Conservation (phyloP, 53 echinoderm and acorn worm genomes). For the Arbacia lixula region DNA sequence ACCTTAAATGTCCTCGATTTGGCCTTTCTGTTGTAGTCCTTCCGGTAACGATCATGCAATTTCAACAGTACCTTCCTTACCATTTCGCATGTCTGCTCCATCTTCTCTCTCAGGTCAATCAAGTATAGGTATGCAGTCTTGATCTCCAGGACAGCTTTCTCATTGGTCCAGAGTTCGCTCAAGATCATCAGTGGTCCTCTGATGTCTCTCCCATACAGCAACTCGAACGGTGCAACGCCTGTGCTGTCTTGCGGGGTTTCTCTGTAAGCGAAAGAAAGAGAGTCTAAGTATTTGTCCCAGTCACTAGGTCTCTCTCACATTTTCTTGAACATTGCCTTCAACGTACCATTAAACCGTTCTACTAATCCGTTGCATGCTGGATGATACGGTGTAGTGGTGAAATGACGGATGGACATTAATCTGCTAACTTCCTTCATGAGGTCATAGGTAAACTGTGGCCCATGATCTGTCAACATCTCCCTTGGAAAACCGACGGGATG, state of each 20-base stretch:
- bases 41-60: constrained; percentile 26
- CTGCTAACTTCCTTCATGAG: neutral
- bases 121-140: constrained; percentile 55
- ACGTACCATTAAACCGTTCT: constrained; percentile 58
- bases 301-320: constrained; percentile 62
- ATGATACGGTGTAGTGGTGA: neutral
- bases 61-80: constrained; percentile 15
- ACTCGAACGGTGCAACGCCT: constrained; percentile 64
- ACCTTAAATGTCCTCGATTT: constrained; percentile 54
- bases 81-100: constrained; percentile 51
- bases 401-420: neutral
- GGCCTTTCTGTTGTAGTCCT: constrained; percentile 55
- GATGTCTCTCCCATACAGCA: constrained; percentile 50
- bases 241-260: constrained; percentile 54
- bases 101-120: constrained; percentile 43
- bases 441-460: neutral
- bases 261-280: constrained; percentile 53
- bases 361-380: constrained; percentile 20
- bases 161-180: constrained; percentile 60
- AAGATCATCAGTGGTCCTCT: constrained; percentile 63
- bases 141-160: constrained; percentile 23
- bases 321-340: constrained; percentile 63
- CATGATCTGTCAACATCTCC: neutral
- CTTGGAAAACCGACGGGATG: neutral
- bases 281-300: constrained; percentile 60